Base-by-base conservation (phyloP, 2,113 vertebrate genomes). In the Erythrocebus patas region DNA sequence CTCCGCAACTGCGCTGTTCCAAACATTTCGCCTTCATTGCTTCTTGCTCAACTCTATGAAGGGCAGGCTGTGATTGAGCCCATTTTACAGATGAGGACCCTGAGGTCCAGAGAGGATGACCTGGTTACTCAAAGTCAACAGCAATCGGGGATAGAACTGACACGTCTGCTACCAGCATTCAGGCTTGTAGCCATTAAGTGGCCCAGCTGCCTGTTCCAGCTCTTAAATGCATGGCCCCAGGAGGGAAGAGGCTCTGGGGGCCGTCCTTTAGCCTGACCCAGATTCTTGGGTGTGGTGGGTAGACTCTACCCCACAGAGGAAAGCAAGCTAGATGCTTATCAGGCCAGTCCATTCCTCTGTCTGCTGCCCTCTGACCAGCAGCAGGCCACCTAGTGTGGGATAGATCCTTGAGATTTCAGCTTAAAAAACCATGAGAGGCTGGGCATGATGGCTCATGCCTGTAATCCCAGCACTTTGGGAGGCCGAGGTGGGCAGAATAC, bases 241-340 rank as follows among this genome's bases (percentile, higher is more conserved):
- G 6, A 22, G 78, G 61, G 35, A 57, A 20, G 52, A 55, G 52
- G 45, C 68, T 55, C 3, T 27, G 70, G 9, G 20, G 35, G 13
- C 13, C 8, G 23, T 57, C 14, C 10, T 68, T 68, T 79, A 27
- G 27, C 1, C 1, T 23, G 72, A 57, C 48, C 50, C 1, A 5
- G 50, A 30, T 43, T 75, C 43, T 55, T 40, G 11, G 0, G 0
- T 25, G n/a, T 25, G 38, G 57, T 10, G 25, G n/a, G 17, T 72
- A 16, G 48, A 87, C 50, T n/a, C 43, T 23, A 25, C 10, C n/a
- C 23, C 0, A 6, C 0, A 25, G 40, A 52, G 30, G 72, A 40
- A 30, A 91, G 38, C 6, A 66, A 64, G 73, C 45, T 48, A 59
- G 73, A 30, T 17, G 57, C 48, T 14, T 2, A 30, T 22, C 17